phyloP scores from a whole-genome alignment of 2,113 vertebrate genomes.

The Rhadina sibilatrix region DNA sequence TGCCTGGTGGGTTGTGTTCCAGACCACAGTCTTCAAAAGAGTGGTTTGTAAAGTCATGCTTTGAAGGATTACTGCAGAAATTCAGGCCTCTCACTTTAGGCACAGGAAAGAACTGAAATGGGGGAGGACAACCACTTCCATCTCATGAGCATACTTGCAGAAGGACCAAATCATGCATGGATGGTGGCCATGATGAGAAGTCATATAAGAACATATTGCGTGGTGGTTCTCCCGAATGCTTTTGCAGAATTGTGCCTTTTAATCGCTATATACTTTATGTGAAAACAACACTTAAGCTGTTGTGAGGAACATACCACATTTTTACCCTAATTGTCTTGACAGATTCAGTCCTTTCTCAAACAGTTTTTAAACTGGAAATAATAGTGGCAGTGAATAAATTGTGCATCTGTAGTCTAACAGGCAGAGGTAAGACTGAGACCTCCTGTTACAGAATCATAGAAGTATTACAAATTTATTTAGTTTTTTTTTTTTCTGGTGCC shows the following conservation, averaged over 20 bases:
- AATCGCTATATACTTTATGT: neutral
- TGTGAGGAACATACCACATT: accelerated
- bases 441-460: neutral
- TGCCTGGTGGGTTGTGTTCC: neutral
- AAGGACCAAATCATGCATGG: neutral
- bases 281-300: accelerated
- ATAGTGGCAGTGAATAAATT: neutral
- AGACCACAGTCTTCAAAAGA: neutral
- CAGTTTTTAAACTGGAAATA: neutral
- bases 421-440: neutral
- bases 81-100: neutral
- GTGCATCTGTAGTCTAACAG: neutral
- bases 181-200: neutral
- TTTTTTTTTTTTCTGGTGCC: neutral
- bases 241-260: neutral
- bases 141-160: neutral
- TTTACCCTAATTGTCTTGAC: neutral
- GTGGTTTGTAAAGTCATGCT: neutral
- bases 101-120: neutral
- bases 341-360: neutral
- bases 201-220: neutral
- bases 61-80: neutral
- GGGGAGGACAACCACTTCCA: neutral
- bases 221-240: neutral
- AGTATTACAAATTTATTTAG: neutral